Evolutionary conservation across 1,140 invertebrate species (phyloP).

Genomic region (Lepidurus couesii): DNA sequence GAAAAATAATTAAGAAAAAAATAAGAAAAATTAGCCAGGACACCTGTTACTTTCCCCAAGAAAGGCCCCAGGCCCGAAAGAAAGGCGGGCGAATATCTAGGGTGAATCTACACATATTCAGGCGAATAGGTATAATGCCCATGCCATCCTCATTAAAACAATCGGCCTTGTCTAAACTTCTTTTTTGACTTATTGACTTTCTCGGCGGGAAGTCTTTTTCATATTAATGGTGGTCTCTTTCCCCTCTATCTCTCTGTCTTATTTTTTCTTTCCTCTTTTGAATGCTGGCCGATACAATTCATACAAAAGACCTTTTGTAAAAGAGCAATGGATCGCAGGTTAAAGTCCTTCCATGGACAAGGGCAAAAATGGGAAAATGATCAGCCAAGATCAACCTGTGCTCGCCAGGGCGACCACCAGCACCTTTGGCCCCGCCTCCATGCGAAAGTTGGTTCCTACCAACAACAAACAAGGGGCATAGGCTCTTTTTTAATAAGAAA

Average conservation of each 20-base stretch:
- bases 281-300: neutral
- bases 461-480: neutral
- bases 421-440: neutral
- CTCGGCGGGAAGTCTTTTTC: conserved; percentile 7
- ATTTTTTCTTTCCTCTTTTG: neutral
- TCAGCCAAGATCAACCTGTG: neutral
- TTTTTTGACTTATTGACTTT: conserved; percentile 10
- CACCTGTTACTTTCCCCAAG: neutral
- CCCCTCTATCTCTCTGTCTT: neutral
- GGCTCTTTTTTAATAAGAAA: neutral
- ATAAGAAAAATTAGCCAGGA: neutral
- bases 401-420: neutral
- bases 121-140: neutral
- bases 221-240: neutral
- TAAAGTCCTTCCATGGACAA: neutral
- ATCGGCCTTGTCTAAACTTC: conserved; percentile 12
- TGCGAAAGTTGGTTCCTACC: neutral
- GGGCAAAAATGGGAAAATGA: neutral
- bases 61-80: neutral
- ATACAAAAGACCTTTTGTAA: neutral
- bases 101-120: neutral
- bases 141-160: conserved; percentile 19
- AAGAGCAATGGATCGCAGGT: neutral
- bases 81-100: neutral
- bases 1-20: neutral